phyloP scores from a whole-genome alignment of 2,113 vertebrate species.

The Sprattus sprattus region DNA sequence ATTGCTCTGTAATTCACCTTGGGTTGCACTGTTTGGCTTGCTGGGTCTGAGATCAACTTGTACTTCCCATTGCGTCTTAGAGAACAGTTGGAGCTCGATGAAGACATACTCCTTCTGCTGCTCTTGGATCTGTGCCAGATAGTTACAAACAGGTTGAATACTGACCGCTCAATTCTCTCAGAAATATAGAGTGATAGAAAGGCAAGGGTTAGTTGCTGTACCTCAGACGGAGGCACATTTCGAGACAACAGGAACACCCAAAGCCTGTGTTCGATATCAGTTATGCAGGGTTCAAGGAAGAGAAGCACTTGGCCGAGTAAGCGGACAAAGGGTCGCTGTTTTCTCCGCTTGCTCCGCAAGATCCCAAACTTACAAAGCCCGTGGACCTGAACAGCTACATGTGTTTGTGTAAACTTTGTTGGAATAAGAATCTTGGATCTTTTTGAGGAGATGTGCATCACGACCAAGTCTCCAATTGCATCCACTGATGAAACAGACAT shows the following conservation, averaged over 20 bases:
- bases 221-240: constrained; percentile 32
- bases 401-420: constrained; percentile 19
- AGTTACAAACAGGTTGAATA: background rate
- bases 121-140: constrained; percentile 25
- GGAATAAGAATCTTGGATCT: constrained; percentile 26
- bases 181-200: background rate
- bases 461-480: constrained; percentile 26
- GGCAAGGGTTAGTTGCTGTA: background rate
- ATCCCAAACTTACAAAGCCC: constrained; percentile 24
- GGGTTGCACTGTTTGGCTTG: constrained; percentile 25
- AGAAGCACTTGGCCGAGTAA: constrained; percentile 38
- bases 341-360: background rate
- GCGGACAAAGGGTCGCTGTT: background rate
- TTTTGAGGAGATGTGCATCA: constrained; percentile 21
- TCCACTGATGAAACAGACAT: constrained; percentile 27
- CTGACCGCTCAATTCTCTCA: background rate
- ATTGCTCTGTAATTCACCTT: constrained; percentile 16
- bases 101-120: constrained; percentile 25
- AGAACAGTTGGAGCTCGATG: constrained; percentile 39
- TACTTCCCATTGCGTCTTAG: constrained; percentile 34
- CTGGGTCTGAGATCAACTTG: constrained; percentile 13
- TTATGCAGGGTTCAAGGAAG: constrained; percentile 31
- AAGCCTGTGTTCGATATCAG: constrained; percentile 17
- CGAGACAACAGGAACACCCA: constrained; percentile 42
- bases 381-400: constrained; percentile 24